Conservation (phyloP, 2,113 vertebrate species). For the Myodes glareolus region DNA sequence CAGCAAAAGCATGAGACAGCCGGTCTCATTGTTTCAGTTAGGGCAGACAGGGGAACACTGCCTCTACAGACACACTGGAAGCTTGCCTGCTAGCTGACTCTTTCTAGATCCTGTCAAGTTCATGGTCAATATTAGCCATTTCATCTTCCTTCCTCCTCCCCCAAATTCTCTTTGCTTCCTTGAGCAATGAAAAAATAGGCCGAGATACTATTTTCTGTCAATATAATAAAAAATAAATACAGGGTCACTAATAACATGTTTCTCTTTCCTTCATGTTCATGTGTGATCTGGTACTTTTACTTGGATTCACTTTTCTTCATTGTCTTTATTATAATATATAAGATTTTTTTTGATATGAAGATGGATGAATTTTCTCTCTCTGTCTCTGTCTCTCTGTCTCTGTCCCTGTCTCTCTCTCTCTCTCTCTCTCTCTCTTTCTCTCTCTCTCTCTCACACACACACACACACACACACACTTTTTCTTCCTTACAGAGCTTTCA, state of each 20-base stretch:
- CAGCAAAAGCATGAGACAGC: background rate
- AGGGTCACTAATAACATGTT: background rate
- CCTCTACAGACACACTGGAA: background rate
- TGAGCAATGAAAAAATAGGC: background rate
- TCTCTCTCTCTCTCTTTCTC: too few relatives aligned
- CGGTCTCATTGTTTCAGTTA: background rate
- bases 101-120: background rate
- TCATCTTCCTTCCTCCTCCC: background rate
- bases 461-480: background rate
- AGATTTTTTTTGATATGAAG: background rate
- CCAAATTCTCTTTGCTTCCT: background rate
- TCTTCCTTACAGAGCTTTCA: background rate
- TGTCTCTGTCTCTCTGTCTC: too few relatives aligned
- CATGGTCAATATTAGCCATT: background rate
- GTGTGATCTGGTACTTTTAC: background rate
- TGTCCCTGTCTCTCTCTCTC: too few relatives aligned
- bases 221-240: background rate
- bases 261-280: background rate
- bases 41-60: background rate
- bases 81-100: background rate
- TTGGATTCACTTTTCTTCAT: background rate
- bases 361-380: background rate
- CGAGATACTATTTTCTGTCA: background rate
- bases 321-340: background rate
- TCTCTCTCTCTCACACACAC: too few relatives aligned